These are phyloP conservation scores for Protaetia brevitarsis DNA, from an alignment of 1,140 invertebrate genomes.

Conservation along the genomic window DNA sequence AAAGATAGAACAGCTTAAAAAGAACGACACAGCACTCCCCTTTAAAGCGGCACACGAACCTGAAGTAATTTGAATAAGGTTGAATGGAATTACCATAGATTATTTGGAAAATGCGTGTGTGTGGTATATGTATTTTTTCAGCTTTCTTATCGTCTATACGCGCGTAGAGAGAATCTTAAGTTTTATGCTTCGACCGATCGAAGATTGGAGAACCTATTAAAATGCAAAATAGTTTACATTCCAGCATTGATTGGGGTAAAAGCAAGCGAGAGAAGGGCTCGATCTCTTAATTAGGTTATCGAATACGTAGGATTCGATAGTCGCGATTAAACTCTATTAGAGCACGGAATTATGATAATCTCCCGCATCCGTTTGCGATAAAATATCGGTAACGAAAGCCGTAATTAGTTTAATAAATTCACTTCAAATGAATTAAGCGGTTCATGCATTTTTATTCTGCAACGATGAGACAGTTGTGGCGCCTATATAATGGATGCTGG, in stretches of 20 bases:
- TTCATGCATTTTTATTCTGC: not conserved
- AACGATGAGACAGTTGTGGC: not conserved
- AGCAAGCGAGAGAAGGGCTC: not conserved
- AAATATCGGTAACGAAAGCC: not conserved
- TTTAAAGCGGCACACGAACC: not conserved
- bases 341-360: slow-evolving; percentile 11
- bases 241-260: not conserved
- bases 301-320: not conserved
- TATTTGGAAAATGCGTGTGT: slow-evolving; percentile 2
- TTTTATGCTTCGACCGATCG: not conserved
- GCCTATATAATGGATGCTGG: not conserved
- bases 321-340: not conserved
- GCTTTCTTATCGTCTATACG: not conserved
- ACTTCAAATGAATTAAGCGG: not conserved
- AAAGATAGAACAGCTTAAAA: too few relatives aligned
- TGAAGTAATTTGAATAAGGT: not conserved
- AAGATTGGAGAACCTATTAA: slow-evolving; percentile 14
- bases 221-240: slow-evolving; percentile 15
- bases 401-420: not conserved
- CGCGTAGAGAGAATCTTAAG: not conserved
- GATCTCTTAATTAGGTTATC: not conserved
- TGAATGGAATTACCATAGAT: slow-evolving; percentile 2
- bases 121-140: slow-evolving; percentile 9
- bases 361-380: not conserved
- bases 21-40: not conserved